Conservation (phyloP, 2,797 vertebrate genomes). For the Phrynocephalus guinanensis region DNA sequence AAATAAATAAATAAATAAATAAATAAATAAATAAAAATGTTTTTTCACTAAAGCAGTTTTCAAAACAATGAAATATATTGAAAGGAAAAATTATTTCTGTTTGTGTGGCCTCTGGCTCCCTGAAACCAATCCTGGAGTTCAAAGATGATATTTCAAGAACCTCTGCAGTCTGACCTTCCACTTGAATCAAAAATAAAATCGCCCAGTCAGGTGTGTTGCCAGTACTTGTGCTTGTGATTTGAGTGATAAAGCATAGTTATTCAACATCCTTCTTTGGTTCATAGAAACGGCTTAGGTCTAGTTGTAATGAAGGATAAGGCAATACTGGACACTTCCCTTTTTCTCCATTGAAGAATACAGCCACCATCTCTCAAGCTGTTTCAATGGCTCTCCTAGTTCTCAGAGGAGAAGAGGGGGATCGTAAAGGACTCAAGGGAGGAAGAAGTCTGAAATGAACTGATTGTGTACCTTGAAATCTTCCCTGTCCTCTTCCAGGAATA, state of each 20-base stretch:
- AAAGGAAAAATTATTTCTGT: no score
- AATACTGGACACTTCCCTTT: not conserved
- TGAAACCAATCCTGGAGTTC: no score
- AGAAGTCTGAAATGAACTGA: not conserved
- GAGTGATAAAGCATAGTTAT: not conserved
- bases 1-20: no score
- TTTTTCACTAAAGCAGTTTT: no score
- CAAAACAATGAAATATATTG: no score
- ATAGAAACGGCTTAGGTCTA: not conserved
- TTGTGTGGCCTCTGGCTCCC: no score
- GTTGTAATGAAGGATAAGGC: not conserved
- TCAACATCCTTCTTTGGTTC: not conserved
- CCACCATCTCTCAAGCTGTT: not conserved
- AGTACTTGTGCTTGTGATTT: not conserved
- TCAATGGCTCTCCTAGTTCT: not conserved
- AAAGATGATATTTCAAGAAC: no score
- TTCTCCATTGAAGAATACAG: no score
- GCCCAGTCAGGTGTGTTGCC: not conserved
- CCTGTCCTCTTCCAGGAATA: not conserved
- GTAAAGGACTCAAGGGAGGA: accelerated
- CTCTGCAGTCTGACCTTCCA: not conserved
- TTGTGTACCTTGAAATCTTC: not conserved
- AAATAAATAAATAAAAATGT: no score
- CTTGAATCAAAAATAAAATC: not conserved
- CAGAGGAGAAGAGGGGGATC: not conserved